Base-by-base conservation (phyloP, 2,888 invertebrate genomes). In the Callosobruchus maculatus region DNA sequence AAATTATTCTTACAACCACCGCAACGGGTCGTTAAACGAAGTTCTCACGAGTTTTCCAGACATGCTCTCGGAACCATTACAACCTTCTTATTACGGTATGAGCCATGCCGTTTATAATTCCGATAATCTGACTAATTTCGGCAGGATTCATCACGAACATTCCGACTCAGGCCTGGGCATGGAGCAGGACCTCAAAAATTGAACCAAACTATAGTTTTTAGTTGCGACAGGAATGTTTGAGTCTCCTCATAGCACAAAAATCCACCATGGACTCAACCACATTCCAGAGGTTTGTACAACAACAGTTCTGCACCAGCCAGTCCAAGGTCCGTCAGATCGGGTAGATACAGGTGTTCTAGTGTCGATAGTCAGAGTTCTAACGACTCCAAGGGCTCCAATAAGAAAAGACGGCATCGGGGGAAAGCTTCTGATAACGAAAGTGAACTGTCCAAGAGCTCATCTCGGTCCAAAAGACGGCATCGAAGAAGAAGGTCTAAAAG, bases 291-390 rank as follows among this genome's bases (percentile, higher is more conserved):
- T 9, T 89, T 95, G 73, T 95, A 95, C 87, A 87, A 87, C 73
- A 87, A 87, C 73, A 86, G 82, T 77, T 85, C 86, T 20, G 85
- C 84, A 21, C 86, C 87, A 13, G 93, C 95, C 79, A 93, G 95
- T 86, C 95, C 95, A 74, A 89, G 95, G 69, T 95, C 95, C 30
- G 94, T 95, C 74, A 90, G 95, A 70, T 95, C 95, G 49, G 94
- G 94, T 20, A 84, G 86, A 75, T 90, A 90, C 82, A 88, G 93
- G 82, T 95, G 95, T 74, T 95, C 95, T 80, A 94, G 94, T 0
- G 93, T 96, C 30, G 96, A 96, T 87, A 96, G 96, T 83, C 96
- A 95, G 87, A 96, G 95, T 86, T 95, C 95, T 31, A 95, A 94
- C 80, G 96, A 96, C 85, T 94, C 94, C 7, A 89, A 93, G 78